Evolutionary conservation across 1,140 invertebrate genomes (phyloP), one percentile per base, ranked within the genome.

Genomic region (Pemphigus obesinymphae): DNA sequence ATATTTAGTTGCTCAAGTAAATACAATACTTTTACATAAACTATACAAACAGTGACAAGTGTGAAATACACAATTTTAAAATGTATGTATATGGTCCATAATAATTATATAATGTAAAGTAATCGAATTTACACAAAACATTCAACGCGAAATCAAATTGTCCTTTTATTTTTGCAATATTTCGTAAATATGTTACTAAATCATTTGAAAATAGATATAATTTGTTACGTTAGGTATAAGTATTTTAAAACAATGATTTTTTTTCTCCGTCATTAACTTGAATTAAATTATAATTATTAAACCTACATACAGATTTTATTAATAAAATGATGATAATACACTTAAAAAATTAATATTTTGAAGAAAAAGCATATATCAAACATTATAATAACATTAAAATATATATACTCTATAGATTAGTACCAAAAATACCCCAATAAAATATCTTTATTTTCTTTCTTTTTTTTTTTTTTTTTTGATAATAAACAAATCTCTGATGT

Each of bases 1-100:
- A n/a, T n/a, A n/a, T n/a, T n/a, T n/a, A 40, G 63, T 68, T 68
- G 63, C 63, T 68, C 63, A 68, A 68, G 68, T 72, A 45, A 72
- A 72, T 45, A 45, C 23, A 68, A 40, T 68, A 68, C 68, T 45
- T 26, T 23, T 45, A 29, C 23, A 37, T 40, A 40, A 23, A 26
- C 63, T 70, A 43, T 7, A 70, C 37, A 43, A 23, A 45, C 37
- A 29, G 26, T 72, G 68, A 72, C 68, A 72, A 40, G 68, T 72
- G 68, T 72, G 70, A 72, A 72, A 72, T 20, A 48, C 0, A 20
- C 31, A 48, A 72, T 72, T 45, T 72, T 72, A 72, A 48, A 72
- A 72, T 17, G 6, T 48, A 45, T 8, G 13, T 43, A 6, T 43
- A 72, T 72, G 17, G 43, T 31, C 10, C 10, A 4, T 48, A 72